A percentile compares a stretch with the other conserved stretches of the same genome.
Evolutionary conservation across 2,113 vertebrate genomes (phyloP).

Genomic region (Percina caprodes): DNA sequence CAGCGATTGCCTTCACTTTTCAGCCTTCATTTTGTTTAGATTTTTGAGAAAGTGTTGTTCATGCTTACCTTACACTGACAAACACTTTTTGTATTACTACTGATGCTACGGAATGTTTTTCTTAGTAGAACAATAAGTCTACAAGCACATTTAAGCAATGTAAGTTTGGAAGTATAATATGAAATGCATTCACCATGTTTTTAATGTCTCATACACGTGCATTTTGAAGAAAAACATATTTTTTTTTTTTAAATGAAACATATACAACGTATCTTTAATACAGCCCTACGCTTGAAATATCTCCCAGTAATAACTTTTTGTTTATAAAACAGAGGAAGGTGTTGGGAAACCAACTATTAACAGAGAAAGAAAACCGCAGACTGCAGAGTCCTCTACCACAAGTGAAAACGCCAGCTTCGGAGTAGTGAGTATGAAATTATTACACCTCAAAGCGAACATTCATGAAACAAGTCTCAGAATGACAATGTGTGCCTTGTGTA

Average conservation of each 20-base stretch:
- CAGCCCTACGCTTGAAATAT: neutral
- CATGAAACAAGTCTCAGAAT: neutral
- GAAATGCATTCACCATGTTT: neutral
- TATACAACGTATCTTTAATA: neutral
- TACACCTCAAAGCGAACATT: neutral
- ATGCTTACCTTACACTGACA: neutral
- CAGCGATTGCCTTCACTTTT: neutral
- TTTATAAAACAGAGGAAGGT: constrained; percentile 68
- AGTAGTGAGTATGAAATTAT: constrained; percentile 54
- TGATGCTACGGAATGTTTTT: neutral
- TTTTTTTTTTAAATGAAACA: too few species aligned
- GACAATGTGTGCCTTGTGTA: neutral
- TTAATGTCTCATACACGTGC: neutral
- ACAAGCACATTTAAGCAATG: neutral
- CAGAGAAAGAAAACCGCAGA: constrained; percentile 62
- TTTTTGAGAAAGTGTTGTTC: neutral
- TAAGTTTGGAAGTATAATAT: neutral
- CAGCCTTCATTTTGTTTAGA: neutral
- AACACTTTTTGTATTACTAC: neutral
- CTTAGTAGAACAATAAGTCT: neutral
- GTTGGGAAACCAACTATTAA: constrained; percentile 60
- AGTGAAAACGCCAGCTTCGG: constrained; percentile 24
- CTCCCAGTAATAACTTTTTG: neutral
- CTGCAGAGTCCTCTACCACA: constrained; percentile 30
- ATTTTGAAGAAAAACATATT: neutral